Conservation (phyloP, 2,113 vertebrate species). For the Caranx melampygus region DNA sequence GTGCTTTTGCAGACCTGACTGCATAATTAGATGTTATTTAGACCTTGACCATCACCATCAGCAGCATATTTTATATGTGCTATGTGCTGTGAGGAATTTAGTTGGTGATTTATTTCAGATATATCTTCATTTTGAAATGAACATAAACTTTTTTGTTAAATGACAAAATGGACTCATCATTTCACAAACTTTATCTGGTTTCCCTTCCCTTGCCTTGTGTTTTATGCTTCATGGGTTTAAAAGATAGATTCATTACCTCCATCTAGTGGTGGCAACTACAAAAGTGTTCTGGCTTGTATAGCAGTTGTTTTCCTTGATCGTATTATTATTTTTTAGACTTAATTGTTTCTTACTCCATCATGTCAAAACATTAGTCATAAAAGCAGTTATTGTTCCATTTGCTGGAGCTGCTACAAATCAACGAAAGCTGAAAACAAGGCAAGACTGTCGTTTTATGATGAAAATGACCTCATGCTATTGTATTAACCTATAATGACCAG, state of each 20-base stretch:
- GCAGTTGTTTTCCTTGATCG: no score
- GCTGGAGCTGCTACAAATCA: no score
- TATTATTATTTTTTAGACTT: no score
- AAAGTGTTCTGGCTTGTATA: background rate
- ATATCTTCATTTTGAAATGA: background rate
- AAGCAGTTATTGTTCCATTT: no score
- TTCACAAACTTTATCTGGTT: background rate
- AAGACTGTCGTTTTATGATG: background rate
- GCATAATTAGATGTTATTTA: background rate
- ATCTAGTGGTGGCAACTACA: conserved; percentile 60
- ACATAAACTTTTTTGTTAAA: background rate
- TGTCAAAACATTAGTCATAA: no score
- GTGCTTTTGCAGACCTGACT: background rate
- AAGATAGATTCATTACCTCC: conserved; percentile 44
- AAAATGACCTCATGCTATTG: background rate
- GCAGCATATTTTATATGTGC: background rate
- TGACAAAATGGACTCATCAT: background rate
- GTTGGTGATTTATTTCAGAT: background rate
- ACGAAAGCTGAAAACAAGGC: no score
- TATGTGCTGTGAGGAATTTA: background rate
- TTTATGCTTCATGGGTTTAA: background rate
- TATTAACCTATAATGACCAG: background rate
- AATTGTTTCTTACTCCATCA: no score
- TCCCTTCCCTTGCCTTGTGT: background rate
- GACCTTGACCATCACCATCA: background rate